Base-by-base conservation (phyloP, 2,888 invertebrate genomes). In the Drosophila kuntzei region DNA sequence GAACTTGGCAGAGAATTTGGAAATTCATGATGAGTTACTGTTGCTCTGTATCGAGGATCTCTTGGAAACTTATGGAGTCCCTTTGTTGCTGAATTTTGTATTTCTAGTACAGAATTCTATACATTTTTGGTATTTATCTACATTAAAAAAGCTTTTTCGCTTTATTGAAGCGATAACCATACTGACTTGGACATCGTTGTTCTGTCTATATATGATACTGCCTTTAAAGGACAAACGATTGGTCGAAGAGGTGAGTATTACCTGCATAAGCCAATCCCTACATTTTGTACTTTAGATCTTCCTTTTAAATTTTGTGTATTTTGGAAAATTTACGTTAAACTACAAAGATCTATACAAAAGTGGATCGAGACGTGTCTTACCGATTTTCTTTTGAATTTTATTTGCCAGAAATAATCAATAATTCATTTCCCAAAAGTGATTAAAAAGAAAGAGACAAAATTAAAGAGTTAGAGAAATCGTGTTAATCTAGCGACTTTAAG, bases 41-140 rank as follows among this genome's bases (percentile, higher is more conserved):
- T 9, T 64, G 29, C 3, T 71, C 2, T 71, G 71, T 5, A 18
- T 49, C 1, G 71, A 63, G 2, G 53, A 71, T 8, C 34, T 71
- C 8, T n/a, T 54, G 7, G n/a, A 63, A 1, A 36, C 22, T 5
- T 71, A 44, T 34, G 71, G 71, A 2, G 20, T 20, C 7, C 11
- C 18, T 1, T 25, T 70, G 41, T 1, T 70, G n/a, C 5, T 69
- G 0, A 25, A 16, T 14, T 44, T 70, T 3, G 4, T 57, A 3
- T 20, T 43, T 27, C 34, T 66, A 1, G 27, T 27, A 1, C 51
- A 53, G 20, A 54, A 59, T 8, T 34, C 32, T 1, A 8, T 64
- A 8, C 64, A 34, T 34, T 5, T 67, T 9, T 11, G 1, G 1
- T 71, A 71, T 36, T 2, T 71, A 8, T 27, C 16, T 2, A 44